Percentiles rank a stretch among this genome's conserved stretches.
Evolutionary conservation across 1,140 invertebrate genomes (phyloP).

Genomic region (Magallana ariakensis): DNA sequence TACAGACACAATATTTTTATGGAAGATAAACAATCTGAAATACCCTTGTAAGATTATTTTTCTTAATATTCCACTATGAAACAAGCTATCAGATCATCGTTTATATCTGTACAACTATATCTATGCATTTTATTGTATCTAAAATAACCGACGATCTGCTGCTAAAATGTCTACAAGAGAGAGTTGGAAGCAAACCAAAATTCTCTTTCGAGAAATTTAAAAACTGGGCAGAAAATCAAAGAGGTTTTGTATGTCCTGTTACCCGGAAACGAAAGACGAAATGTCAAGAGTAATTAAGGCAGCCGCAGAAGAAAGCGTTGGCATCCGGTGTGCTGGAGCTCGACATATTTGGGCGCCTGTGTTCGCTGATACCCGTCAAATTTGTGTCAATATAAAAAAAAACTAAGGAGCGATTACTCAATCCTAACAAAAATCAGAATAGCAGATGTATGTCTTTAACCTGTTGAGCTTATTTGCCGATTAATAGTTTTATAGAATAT

Average conservation of each 20-base stretch:
- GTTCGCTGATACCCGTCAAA: constrained; percentile 18
- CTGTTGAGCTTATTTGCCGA: too few species aligned
- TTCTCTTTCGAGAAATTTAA: constrained; percentile 30
- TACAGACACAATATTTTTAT: neutral
- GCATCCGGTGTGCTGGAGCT: constrained; percentile 9
- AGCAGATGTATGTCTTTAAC: neutral
- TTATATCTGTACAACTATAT: neutral
- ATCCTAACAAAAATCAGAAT: constrained; percentile 30
- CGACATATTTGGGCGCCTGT: constrained; percentile 42
- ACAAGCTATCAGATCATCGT: neutral
- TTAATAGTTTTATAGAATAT: too few species aligned
- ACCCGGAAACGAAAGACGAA: constrained; percentile 7
- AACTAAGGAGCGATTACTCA: constrained; percentile 39
- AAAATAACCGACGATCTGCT: neutral
- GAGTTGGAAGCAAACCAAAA: constrained; percentile 1
- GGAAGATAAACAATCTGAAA: neutral
- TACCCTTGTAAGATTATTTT: neutral
- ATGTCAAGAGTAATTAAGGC: neutral
- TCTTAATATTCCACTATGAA: neutral
- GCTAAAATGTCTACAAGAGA: neutral
- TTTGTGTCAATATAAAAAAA: neutral
- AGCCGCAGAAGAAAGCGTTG: neutral
- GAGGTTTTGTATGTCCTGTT: constrained; percentile 3
- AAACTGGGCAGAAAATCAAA: constrained; percentile 44
- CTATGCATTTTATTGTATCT: neutral